Conservation (phyloP, 1,140 invertebrate genomes). For the Luehdorfia chinensis region DNA sequence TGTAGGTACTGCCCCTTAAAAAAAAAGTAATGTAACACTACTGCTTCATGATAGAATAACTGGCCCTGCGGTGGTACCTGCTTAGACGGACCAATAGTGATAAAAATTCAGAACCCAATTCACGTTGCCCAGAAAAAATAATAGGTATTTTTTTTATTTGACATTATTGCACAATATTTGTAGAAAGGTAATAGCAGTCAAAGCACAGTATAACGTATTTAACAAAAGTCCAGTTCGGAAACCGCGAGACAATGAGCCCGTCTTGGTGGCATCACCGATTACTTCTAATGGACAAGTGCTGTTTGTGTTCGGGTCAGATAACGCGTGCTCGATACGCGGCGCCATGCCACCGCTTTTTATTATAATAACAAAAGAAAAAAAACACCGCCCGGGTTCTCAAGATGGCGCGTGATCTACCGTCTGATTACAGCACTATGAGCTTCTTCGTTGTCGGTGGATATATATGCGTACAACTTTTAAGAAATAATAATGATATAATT, state of each 20-base stretch:
- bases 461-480: neutral
- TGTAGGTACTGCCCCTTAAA: no score
- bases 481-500: neutral
- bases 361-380: slow-evolving; percentile 38
- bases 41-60: no score
- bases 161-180: no score
- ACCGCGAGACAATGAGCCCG: slow-evolving; percentile 52
- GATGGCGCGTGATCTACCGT: slow-evolving; percentile 20
- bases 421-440: neutral
- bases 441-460: neutral
- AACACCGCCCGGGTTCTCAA: slow-evolving; percentile 17
- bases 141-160: no score
- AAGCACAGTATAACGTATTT: no score
- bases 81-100: no score
- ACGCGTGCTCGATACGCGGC: slow-evolving; percentile 62
- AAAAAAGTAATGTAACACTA: no score
- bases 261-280: slow-evolving; percentile 67
- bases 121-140: no score
- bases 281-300: slow-evolving; percentile 72
- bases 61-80: no score
- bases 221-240: slow-evolving; percentile 37
- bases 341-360: slow-evolving; percentile 58
- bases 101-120: no score
- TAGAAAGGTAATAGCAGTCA: no score
- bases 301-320: slow-evolving; percentile 67